These are phyloP conservation scores for Sebastes hubbsi DNA, from an alignment of 2,797 vertebrate species.

Conservation along the genomic window DNA sequence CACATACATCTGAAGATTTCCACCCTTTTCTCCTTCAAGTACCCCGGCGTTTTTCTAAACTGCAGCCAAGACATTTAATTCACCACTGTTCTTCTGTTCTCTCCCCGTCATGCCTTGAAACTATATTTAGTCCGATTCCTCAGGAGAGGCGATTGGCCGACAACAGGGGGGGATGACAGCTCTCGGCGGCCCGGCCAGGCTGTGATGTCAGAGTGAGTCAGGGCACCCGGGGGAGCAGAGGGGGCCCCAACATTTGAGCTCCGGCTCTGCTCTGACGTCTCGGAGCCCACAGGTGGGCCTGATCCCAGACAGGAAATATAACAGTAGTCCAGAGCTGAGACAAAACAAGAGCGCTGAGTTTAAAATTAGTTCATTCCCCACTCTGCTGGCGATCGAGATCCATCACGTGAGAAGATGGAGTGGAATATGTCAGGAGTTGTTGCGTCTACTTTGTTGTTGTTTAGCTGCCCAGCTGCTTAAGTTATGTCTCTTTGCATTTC, in stretches of 20 bases:
- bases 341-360: conserved; percentile 54
- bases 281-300: conserved; percentile 63
- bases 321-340: conserved; percentile 42
- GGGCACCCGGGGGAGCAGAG: conserved; percentile 36
- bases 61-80: not conserved
- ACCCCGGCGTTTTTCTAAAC: not conserved
- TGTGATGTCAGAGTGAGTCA: conserved; percentile 75
- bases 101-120: conserved; percentile 14
- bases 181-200: conserved; percentile 33
- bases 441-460: conserved; percentile 8
- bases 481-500: not conserved
- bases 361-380: conserved; percentile 50
- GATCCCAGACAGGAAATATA: conserved; percentile 70
- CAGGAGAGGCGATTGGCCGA: conserved; percentile 51
- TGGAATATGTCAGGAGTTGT: not conserved
- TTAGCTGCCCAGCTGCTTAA: not conserved
- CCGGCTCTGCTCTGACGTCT: conserved; percentile 39
- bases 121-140: conserved; percentile 69
- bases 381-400: not conserved
- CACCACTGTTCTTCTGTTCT: not conserved
- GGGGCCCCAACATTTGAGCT: conserved; percentile 45
- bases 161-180: conserved; percentile 49
- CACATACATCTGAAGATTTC: not conserved
- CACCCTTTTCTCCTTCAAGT: not conserved
- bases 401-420: conserved; percentile 8